Evolutionary conservation across 2,888 invertebrate species (phyloP), one percentile per base, ranked within the genome.

Genomic region (Polydrusus tereticollis): DNA sequence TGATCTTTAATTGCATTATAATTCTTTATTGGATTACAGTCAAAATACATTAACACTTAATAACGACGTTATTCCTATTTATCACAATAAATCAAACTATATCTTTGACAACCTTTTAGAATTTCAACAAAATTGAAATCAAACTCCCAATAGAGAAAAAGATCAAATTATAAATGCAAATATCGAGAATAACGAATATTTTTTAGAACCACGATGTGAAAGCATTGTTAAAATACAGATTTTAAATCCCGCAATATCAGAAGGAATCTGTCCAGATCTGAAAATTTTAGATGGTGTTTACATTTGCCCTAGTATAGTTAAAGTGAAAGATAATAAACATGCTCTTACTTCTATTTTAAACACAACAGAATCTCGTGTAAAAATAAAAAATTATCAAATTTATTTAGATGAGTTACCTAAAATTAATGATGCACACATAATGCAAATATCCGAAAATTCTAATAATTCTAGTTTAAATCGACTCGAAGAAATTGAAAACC

Each of bases 301-400:
- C 33, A n/a, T 70, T 52, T 69, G 72, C 52, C 52, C 59, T n/a
- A 72, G 69, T 45, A 21, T 69, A 14, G 55, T 57, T 55, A 68
- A 58, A 26, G 29, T 73, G 1, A 29, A 47, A 12, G 43, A 62
- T 14, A 23, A 65, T 47, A 65, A 73, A 33, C 29, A 43, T 26
- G 72, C 62, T 12, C 5, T 69, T 1, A 75, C 72, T n/a, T 69
- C 72, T 10, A 65, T 75, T 23, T 50, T 75, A 58, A 74, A 71
- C 41, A 72, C 64, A 2, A 47, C 60, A 2, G 55, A 69, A 12
- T 60, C 38, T 10, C 20, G 23, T 23, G 43, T 73, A 23, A 57
- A 50, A 58, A 70, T 73, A 10, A 41, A 23, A 0, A 8, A 67
- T 14, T 14, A 63, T 7, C 14, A 63, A 2, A 2, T 69, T 36